Base-by-base conservation (phyloP, 2,113 vertebrate species). In the Pelmatolapia mariae region DNA sequence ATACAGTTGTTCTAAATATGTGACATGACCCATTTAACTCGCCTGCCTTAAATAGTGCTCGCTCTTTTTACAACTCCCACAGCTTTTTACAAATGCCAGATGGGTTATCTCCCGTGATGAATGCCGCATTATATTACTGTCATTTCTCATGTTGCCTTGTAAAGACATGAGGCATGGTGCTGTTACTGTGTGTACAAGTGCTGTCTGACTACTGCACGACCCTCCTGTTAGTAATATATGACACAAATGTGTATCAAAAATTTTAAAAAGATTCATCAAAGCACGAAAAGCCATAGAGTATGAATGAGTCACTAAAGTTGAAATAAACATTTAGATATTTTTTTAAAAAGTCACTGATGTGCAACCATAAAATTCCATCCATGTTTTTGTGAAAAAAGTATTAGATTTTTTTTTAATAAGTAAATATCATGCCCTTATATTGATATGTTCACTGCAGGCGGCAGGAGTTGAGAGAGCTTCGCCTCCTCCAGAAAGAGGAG, bases 401-500 rank as follows among this genome's bases (percentile, higher is more conserved):
- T 24, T 83, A 0, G 5, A 7, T 86, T 53, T 53, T 54, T 52
- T 66, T 38, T 38, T 8, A 3, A 78, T 52, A 15, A 50, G 19
- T 31, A 4, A 57, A 66, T 66, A 56, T n/a, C 13, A n/a, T 29
- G 7, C 3, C 56, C 47, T 13, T 29, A 59, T 87, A 16, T 78
- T 83, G 47, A 3, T 90, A 83, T 86, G 80, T 81, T 92, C 91
- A 92, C 61, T 80, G 79, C 93, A 99, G 99, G 83, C 98, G 98
- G 73, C 99, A 99, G 92, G 99, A 99, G 94, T 94, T 99, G 47
- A 95, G 99, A 89, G 99, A 99, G 94, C 96, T 99, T 83, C 97
- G 99, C 56, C 96, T 99, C 84, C 97, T 99, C 87, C 98, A 99
- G 91, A 99, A 99, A 82, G 99, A 99, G 95, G 98, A 99, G 95